A percentile compares a stretch with the other conserved stretches of the same genome.
Evolutionary conservation across 2,797 vertebrate species (phyloP).

Genomic region (Cyprinella venusta): DNA sequence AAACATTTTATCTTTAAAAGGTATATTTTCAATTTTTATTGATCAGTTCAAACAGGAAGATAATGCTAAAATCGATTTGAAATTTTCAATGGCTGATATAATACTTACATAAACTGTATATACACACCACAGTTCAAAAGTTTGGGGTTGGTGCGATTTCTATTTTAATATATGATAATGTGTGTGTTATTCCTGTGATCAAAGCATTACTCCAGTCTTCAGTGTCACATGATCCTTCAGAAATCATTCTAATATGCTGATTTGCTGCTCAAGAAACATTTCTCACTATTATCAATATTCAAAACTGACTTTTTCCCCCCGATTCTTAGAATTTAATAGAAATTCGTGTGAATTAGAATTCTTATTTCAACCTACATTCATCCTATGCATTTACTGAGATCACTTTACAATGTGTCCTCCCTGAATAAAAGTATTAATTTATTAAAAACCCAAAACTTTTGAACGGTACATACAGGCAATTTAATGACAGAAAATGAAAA

Average conservation of each 20-base stretch:
- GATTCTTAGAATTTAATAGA: background rate
- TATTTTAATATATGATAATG: background rate
- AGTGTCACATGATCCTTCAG: background rate
- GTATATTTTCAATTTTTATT: background rate
- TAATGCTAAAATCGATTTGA: background rate
- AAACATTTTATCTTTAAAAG: background rate
- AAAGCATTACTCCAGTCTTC: background rate
- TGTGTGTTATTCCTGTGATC: background rate
- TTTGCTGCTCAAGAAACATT: background rate
- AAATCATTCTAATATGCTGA: background rate
- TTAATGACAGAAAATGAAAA: constrained; percentile 13
- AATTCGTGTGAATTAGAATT: background rate
- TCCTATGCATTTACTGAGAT: too few species aligned
- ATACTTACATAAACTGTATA: background rate
- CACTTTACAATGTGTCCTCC: background rate
- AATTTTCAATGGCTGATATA: too few species aligned
- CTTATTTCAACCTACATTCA: background rate
- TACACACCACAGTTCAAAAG: background rate
- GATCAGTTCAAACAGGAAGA: background rate
- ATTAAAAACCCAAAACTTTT: background rate
- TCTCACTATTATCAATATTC: background rate
- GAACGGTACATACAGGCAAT: background rate
- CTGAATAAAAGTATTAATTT: background rate
- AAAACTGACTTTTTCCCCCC: background rate
- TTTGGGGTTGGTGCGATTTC: background rate